Conservation (phyloP, 2,113 vertebrate genomes). For the Proteles cristata region DNA sequence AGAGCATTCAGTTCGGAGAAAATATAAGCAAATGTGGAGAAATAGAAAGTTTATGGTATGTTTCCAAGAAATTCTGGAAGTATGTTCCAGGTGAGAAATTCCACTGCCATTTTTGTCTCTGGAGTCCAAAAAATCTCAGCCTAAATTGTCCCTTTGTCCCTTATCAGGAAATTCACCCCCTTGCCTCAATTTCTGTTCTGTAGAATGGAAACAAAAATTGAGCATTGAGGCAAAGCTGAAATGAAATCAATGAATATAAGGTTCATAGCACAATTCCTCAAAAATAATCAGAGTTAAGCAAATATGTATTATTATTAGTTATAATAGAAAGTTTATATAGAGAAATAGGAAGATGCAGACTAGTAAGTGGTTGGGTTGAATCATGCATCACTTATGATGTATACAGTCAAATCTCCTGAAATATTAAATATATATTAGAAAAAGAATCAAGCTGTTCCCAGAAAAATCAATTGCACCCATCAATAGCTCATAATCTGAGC, state of each 20-base stretch:
- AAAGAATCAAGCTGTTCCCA: not conserved
- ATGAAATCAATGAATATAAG: slow-evolving; percentile 13
- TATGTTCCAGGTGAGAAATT: not conserved
- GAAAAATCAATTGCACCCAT: not conserved
- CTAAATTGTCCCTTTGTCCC: not conserved
- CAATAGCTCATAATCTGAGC: not conserved
- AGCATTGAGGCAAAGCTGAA: not conserved
- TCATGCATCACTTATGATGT: not conserved
- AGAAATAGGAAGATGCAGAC: not conserved
- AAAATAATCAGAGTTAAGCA: not conserved
- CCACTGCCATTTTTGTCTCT: not conserved
- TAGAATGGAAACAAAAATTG: not conserved
- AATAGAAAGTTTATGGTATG: not conserved
- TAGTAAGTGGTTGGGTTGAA: not conserved
- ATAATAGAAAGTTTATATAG: not conserved
- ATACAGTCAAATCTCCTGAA: not conserved
- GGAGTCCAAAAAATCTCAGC: not conserved
- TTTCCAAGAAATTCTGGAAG: not conserved
- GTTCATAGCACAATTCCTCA: not conserved
- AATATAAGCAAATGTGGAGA: not conserved
- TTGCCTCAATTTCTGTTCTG: not conserved
- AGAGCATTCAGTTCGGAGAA: not conserved
- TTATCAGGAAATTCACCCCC: not conserved
- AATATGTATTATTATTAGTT: not conserved
- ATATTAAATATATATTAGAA: slow-evolving; percentile 3